Conservation (phyloP, 2,797 vertebrate genomes). For the Coluber constrictor region DNA sequence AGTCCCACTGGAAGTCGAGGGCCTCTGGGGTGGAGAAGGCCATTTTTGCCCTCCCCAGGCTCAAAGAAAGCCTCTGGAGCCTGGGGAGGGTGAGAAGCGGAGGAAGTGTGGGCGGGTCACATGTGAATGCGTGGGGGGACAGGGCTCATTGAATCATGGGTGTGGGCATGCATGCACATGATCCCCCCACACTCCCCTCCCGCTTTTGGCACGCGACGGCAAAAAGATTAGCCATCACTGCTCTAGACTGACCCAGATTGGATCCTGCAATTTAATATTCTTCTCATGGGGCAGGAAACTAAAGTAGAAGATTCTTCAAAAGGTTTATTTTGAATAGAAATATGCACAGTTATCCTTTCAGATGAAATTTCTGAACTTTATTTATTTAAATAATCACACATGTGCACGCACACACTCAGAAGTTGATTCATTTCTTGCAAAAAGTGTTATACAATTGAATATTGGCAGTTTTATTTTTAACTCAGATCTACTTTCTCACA, state of each 20-base stretch:
- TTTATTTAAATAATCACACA: not conserved
- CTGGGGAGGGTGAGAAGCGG: no score
- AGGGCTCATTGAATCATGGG: no score
- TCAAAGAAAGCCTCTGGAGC: no score
- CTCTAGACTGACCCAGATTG: not conserved
- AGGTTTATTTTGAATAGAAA: not conserved
- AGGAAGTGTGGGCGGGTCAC: no score
- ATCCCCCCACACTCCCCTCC: no score
- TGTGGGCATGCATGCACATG: no score
- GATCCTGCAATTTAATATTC: not conserved
- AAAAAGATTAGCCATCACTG: no score
- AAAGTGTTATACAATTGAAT: not conserved
- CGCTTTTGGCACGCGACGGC: no score
- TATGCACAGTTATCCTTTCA: not conserved
- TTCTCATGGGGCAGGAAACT: not conserved
- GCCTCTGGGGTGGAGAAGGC: no score
- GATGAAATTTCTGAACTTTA: not conserved
- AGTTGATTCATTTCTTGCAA: not conserved
- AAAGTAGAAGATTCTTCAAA: not conserved
- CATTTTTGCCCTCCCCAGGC: no score
- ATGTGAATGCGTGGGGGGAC: no score
- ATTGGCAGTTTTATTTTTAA: not conserved
- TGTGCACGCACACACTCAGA: not conserved
- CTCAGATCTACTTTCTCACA: not conserved
- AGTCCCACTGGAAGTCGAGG: no score